Conservation (phyloP, 2,113 vertebrate species). For the Eulemur macaco region DNA sequence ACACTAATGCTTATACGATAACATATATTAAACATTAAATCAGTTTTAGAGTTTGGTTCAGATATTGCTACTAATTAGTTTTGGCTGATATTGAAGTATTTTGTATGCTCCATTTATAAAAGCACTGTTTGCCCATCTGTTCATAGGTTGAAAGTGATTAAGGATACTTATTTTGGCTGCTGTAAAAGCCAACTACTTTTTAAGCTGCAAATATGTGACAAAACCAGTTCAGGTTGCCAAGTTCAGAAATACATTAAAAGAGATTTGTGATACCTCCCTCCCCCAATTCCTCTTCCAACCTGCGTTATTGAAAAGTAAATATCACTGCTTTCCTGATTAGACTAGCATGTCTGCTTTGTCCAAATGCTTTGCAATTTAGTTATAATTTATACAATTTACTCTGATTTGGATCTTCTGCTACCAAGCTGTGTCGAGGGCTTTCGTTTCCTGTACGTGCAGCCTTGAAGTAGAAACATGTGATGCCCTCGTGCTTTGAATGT, state of each 20-base stretch:
- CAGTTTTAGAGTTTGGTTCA: slow-evolving; percentile 82
- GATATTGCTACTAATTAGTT: slow-evolving; percentile 87
- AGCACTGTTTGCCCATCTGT: slow-evolving; percentile 87
- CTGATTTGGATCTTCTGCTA: slow-evolving; percentile 66
- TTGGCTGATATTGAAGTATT: slow-evolving; percentile 87
- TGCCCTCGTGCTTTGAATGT: slow-evolving; percentile 24
- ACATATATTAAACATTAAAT: slow-evolving; percentile 81
- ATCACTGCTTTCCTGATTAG: slow-evolving; percentile 65
- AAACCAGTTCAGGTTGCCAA: slow-evolving; percentile 83
- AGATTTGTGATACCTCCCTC: slow-evolving; percentile 68
- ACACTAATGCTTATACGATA: slow-evolving; percentile 73
- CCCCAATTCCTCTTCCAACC: slow-evolving; percentile 59
- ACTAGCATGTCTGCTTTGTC: slow-evolving; percentile 52
- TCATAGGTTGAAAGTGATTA: slow-evolving; percentile 89
- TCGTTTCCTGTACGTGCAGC: slow-evolving; percentile 40
- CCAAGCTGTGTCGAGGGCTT: slow-evolving; percentile 71
- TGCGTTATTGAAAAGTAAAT: slow-evolving; percentile 69
- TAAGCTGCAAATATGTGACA: slow-evolving; percentile 85
- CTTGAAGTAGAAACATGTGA: slow-evolving; percentile 69
- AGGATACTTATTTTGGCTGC: slow-evolving; percentile 87
- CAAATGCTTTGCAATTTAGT: slow-evolving; percentile 73
- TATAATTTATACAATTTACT: slow-evolving; percentile 72
- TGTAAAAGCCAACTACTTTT: slow-evolving; percentile 86
- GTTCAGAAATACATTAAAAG: slow-evolving; percentile 82
- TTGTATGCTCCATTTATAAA: slow-evolving; percentile 87